Conservation (phyloP, 1,140 invertebrate species). For the Bactericera cockerelli region DNA sequence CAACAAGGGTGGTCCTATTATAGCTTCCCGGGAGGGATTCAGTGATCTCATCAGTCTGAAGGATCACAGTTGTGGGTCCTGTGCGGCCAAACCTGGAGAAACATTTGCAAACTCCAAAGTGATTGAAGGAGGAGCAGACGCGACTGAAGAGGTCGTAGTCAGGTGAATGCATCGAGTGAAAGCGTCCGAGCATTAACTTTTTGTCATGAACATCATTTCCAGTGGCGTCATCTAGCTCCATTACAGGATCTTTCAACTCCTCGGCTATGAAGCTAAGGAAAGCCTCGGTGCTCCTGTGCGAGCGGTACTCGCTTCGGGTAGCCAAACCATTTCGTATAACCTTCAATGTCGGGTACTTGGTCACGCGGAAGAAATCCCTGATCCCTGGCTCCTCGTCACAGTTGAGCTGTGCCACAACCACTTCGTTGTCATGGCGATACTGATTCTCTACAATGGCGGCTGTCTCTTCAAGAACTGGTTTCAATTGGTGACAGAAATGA, state of each 20-base stretch:
- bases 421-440: not conserved
- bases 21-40: not conserved
- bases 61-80: not conserved
- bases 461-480: slow-evolving; percentile 3
- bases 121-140: not conserved
- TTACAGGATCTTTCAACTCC: slow-evolving; percentile 2
- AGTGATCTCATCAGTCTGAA: not conserved
- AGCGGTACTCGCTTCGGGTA: slow-evolving; percentile 4
- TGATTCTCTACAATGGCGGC: not conserved
- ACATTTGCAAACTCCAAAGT: not conserved
- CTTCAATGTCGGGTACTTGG: not conserved
- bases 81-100: not conserved
- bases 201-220: slow-evolving; percentile 15
- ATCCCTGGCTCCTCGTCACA: not conserved
- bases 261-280: not conserved
- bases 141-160: not conserved
- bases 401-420: not conserved
- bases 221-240: not conserved
- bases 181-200: slow-evolving; percentile 14
- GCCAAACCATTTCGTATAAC: slow-evolving; percentile 1
- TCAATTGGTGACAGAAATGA: slow-evolving; percentile 4
- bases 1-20: not conserved
- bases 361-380: not conserved
- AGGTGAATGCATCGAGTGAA: not conserved
- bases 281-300: slow-evolving; percentile 13